Base-by-base conservation (phyloP, 1,140 invertebrate genomes). In the Hycleus phaleratus region DNA sequence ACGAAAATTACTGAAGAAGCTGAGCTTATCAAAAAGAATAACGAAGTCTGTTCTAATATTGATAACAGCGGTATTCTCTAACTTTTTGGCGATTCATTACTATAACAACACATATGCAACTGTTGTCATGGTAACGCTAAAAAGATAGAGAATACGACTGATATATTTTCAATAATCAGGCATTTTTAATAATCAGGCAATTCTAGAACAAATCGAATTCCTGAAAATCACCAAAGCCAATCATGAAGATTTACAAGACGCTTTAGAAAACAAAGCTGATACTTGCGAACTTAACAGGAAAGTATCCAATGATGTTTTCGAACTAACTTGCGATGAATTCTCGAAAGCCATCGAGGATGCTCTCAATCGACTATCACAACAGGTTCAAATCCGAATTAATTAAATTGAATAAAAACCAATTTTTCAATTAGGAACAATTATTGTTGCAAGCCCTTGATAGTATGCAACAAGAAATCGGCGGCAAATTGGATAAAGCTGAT, bases 251-350 rank as follows among this genome's bases (percentile, higher is more conserved):
- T 74, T 87, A 58, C 78, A 82, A 43, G 81, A 85, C 48, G 78
- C 82, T 2, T 73, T 87, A 55, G 82, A 82, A 2, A 81, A 84
- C 10, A 88, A 88, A 71, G 85, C 85, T 0, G 85, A 87, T 67
- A 71, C 81, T 48, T 74, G 77, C 1, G 72, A 79, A 49, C 70
- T 87, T 44, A 80, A 84, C n/a, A 77, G 80, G 3, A 88, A 88
- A 64, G 85, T 87, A 5, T 86, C 84, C 0, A 76, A 82, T 51
- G 83, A 86, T 38, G 81, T 85, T 61, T 82, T 87, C 63, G 81
- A 85, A 50, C 74, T 79, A 24, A 79, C 81, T 12, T 84, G 81
- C 58, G 80, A 85, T 38, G 82, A 84, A 42, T 64, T 88, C 6
- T 78, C 79, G 3, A 75, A 75, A 24, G 76, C 77, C 3, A 70